These are phyloP conservation scores for Pseudochirops corinnae DNA, from an alignment of 2,797 vertebrate genomes.

Conservation along the genomic window DNA sequence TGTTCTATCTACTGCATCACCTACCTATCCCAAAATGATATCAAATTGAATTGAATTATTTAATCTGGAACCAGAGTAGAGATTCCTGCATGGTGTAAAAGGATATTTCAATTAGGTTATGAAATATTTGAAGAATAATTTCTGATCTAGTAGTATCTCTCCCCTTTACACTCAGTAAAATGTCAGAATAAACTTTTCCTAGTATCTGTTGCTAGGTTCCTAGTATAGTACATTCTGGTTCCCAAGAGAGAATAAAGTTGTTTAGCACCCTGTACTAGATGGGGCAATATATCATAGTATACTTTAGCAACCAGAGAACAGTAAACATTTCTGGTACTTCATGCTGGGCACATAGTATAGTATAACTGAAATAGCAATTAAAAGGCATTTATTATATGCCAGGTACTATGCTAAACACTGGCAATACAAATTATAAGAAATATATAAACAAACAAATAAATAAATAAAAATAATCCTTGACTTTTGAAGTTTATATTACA, in stretches of 20 bases:
- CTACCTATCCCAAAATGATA: background rate
- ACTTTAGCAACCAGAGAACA: background rate
- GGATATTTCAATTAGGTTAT: background rate
- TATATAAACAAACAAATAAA: background rate
- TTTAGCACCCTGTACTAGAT: background rate
- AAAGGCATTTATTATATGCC: background rate
- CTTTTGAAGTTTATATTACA: background rate
- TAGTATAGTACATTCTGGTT: background rate
- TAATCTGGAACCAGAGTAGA: background rate
- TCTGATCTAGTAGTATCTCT: background rate
- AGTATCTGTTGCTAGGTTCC: background rate
- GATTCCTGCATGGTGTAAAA: background rate
- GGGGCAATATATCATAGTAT: background rate
- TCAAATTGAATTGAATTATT: background rate
- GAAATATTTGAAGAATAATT: background rate
- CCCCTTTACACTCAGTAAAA: fast-evolving
- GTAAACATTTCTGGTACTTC: background rate
- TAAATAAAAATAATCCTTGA: background rate
- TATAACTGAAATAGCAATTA: background rate
- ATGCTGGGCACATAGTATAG: background rate
- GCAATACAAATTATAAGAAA: background rate
- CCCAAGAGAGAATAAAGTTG: background rate
- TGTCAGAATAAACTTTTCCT: background rate
- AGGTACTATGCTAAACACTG: background rate
- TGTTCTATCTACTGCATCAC: background rate